Evolutionary conservation across 2,888 invertebrate species (phyloP).

Genomic region (Cecidostiba fungosa): DNA sequence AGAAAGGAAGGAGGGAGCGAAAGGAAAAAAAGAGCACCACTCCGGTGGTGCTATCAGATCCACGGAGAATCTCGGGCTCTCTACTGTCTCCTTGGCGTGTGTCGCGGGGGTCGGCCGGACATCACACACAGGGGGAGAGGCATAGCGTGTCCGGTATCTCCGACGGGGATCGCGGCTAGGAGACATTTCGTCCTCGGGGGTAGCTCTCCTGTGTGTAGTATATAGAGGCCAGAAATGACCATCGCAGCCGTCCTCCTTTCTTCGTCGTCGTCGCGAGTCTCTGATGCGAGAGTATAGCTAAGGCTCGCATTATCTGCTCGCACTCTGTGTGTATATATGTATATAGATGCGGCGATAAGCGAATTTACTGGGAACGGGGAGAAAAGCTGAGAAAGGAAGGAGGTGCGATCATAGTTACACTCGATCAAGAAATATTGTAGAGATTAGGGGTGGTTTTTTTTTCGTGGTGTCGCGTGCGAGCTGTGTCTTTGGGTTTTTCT

Average conservation of each 20-base stretch:
- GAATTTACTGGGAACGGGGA: conserved; percentile 72
- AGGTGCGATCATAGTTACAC: conserved; percentile 34
- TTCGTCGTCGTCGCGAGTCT: conserved; percentile 43
- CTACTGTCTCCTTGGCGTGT: conserved; percentile 63
- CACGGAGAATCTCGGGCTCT: conserved; percentile 61
- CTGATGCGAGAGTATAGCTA: conserved; percentile 60
- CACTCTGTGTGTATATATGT: conserved; percentile 69
- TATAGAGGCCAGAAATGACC: conserved; percentile 77
- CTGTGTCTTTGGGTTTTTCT: not conserved
- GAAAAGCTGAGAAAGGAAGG: conserved; percentile 26
- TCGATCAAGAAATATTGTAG: conserved; percentile 36
- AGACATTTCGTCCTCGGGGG: conserved; percentile 78
- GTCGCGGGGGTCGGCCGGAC: conserved; percentile 30
- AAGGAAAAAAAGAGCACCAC: conserved; percentile 27
- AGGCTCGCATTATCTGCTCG: conserved; percentile 72
- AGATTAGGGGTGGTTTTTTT: conserved; percentile 21
- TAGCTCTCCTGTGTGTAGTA: not conserved
- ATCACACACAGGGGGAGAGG: conserved; percentile 25
- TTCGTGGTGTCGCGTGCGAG: not conserved
- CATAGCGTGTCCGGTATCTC: conserved; percentile 79
- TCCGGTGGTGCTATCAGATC: conserved; percentile 55
- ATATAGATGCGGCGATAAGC: conserved; percentile 75
- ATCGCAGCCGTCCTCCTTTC: conserved; percentile 70
- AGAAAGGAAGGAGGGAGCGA: not conserved
- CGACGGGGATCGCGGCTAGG: conserved; percentile 76